Percentiles rank a stretch among this genome's conserved stretches.
Evolutionary conservation across 2,113 vertebrate genomes (phyloP).

Genomic region (Mus spicilegus): DNA sequence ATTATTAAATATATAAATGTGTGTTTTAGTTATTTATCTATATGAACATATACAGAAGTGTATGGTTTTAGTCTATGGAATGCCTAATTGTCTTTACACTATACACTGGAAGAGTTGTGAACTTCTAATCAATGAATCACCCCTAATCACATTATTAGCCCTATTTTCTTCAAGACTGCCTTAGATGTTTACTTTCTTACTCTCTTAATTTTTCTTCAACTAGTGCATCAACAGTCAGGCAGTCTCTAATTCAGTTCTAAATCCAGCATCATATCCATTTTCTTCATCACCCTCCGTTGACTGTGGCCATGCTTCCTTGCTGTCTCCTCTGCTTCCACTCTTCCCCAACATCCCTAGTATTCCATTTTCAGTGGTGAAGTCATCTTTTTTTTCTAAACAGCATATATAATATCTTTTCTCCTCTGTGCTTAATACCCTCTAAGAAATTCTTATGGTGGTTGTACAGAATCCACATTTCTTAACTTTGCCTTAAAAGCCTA

Average conservation of each 20-base stretch:
- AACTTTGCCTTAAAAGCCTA: background rate
- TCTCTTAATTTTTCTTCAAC: background rate
- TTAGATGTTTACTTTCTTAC: background rate
- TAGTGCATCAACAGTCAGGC: background rate
- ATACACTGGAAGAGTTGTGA: background rate
- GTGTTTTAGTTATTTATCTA: background rate
- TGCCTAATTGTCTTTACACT: background rate
- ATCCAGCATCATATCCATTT: background rate
- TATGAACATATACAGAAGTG: background rate
- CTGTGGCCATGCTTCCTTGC: background rate
- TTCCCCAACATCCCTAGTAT: accelerated
- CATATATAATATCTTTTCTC: background rate
- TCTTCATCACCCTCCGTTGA: background rate
- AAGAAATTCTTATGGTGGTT: background rate
- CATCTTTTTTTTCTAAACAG: background rate
- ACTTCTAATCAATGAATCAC: background rate
- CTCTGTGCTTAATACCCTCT: background rate
- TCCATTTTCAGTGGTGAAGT: background rate
- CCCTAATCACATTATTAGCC: background rate
- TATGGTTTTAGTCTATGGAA: background rate
- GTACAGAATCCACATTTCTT: background rate
- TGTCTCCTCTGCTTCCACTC: background rate
- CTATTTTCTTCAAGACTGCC: background rate
- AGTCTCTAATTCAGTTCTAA: background rate
- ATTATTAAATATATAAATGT: background rate